Conservation (phyloP, 2,888 invertebrate genomes). For the Beris morrisii region DNA sequence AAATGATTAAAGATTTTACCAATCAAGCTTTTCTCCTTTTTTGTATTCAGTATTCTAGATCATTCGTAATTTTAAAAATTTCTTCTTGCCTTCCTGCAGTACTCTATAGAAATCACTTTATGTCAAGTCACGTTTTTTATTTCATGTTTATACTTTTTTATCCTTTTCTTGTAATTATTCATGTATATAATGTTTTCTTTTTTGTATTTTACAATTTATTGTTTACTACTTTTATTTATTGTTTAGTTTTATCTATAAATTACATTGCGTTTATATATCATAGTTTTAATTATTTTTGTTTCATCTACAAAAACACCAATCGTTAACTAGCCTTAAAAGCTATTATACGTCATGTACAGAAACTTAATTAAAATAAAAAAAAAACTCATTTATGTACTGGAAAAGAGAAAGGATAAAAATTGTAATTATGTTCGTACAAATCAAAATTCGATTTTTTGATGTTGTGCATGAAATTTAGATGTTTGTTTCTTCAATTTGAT, state of each 20-base stretch:
- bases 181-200: conserved; percentile 14
- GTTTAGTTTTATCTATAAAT: conserved; percentile 26
- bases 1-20: too few species aligned
- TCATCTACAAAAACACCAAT: conserved; percentile 30
- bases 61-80: conserved; percentile 24
- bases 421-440: too few species aligned
- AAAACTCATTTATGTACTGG: too few species aligned
- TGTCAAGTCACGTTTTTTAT: conserved; percentile 26
- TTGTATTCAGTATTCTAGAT: conserved; percentile 5
- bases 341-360: conserved; percentile 17
- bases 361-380: too few species aligned
- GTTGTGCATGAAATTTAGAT: too few species aligned
- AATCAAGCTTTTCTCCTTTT: conserved; percentile 3
- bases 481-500: too few species aligned
- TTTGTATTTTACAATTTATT: conserved; percentile 25
- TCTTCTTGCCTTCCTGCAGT: conserved; percentile 14
- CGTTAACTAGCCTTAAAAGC: conserved; percentile 25
- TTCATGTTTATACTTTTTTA: conserved; percentile 1
- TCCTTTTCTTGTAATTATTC: conserved; percentile 10
- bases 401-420: too few species aligned
- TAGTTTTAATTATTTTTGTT: conserved; percentile 13
- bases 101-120: conserved; percentile 28
- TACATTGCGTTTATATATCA: conserved; percentile 28
- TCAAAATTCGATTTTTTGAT: too few species aligned
- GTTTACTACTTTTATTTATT: conserved; percentile 15